These are phyloP conservation scores for Lepus timidus DNA, from an alignment of 2,113 vertebrate species.

Conservation along the genomic window DNA sequence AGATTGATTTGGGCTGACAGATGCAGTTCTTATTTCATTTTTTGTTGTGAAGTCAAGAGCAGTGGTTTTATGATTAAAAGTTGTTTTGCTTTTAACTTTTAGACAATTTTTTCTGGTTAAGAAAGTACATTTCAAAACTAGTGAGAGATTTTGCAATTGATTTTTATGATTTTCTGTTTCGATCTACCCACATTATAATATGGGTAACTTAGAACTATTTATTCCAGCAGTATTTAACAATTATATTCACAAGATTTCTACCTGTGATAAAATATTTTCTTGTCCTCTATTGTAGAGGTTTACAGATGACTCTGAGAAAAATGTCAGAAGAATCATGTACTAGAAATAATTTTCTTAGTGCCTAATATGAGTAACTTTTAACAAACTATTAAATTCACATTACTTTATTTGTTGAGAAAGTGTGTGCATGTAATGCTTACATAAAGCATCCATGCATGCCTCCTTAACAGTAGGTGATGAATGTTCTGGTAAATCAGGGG, in stretches of 20 bases:
- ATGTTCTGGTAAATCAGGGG: not conserved
- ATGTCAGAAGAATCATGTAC: not conserved
- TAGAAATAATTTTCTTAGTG: not conserved
- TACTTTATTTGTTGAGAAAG: not conserved
- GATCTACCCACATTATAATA: not conserved
- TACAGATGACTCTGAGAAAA: not conserved
- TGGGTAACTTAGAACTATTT: not conserved
- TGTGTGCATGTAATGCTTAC: not conserved
- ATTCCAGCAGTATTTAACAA: not conserved
- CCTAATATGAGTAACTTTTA: not conserved
- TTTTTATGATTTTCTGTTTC: not conserved
- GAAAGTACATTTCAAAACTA: not conserved
- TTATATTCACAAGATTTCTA: not conserved
- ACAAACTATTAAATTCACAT: not conserved
- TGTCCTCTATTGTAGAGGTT: not conserved
- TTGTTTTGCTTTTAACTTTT: not conserved
- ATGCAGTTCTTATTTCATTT: not conserved
- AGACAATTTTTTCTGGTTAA: not conserved
- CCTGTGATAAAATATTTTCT: not conserved
- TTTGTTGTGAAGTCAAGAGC: not conserved
- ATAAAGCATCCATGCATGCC: not conserved
- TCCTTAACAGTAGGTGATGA: not conserved
- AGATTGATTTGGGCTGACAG: not conserved
- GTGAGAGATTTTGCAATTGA: not conserved
- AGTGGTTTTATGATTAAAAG: not conserved